These are phyloP conservation scores for Strongylocentrotus purpuratus DNA, from an alignment of 35 echinoderm and acorn worm species.

Conservation along the genomic window DNA sequence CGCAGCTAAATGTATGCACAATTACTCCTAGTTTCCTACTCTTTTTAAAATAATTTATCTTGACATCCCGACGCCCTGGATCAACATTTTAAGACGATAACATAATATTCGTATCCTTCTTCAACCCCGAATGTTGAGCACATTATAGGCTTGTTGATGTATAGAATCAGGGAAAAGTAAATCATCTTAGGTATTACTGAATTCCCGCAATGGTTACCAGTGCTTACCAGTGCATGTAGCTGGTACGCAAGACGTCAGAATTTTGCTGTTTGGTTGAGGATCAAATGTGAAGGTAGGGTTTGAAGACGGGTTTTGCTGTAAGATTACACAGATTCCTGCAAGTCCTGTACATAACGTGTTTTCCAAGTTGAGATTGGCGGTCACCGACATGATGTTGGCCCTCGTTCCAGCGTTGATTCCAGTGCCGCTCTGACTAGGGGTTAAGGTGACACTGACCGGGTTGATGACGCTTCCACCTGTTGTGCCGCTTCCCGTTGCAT, in stretches of 20 bases:
- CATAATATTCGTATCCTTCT: too few relatives aligned
- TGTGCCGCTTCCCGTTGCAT: not conserved
- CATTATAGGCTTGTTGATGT: too few relatives aligned
- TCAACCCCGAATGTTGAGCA: too few relatives aligned
- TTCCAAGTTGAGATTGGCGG: not conserved
- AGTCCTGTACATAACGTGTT: not conserved
- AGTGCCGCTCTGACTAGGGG: not conserved
- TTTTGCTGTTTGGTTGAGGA: not conserved
- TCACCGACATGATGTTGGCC: not conserved
- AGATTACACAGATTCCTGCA: not conserved
- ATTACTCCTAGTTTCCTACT: too few relatives aligned
- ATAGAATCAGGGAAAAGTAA: too few relatives aligned
- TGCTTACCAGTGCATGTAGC: constrained; percentile 26
- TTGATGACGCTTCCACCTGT: not conserved
- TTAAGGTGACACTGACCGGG: not conserved
- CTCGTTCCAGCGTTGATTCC: not conserved
- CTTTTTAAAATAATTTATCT: too few relatives aligned
- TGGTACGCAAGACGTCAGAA: not conserved
- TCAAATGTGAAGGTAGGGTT: not conserved
- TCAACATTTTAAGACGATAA: too few relatives aligned
- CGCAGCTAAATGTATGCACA: too few relatives aligned
- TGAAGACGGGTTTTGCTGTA: not conserved
- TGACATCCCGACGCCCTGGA: too few relatives aligned
- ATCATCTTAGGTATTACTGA: too few relatives aligned
- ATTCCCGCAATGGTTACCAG: too few relatives aligned